Evolutionary conservation across 2,113 vertebrate species (phyloP).

Genomic region (Alces alces): DNA sequence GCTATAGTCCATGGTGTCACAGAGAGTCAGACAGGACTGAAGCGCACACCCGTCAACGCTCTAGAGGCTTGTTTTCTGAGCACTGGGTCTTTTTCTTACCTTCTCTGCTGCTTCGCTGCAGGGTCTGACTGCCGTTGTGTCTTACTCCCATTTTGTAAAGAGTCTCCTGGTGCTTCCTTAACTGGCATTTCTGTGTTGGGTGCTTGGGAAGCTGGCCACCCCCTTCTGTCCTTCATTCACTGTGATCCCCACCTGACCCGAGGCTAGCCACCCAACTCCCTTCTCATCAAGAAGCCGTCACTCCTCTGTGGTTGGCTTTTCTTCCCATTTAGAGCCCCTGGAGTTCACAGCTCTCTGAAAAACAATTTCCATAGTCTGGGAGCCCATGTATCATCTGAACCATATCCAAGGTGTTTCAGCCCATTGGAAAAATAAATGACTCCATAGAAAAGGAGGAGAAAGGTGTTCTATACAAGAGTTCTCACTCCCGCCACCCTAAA

Average conservation of each 20-base stretch:
- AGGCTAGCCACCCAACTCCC: neutral
- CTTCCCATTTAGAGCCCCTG: neutral
- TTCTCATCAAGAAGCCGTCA: neutral
- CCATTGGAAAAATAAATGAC: neutral
- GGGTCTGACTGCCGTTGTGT: neutral
- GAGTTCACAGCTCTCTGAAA: neutral
- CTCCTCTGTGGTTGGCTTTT: neutral
- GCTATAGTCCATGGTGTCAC: neutral
- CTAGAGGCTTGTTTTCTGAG: neutral
- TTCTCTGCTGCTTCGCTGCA: neutral
- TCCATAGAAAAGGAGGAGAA: neutral
- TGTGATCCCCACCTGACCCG: neutral
- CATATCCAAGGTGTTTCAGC: neutral
- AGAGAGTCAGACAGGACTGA: neutral
- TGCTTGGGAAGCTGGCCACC: neutral
- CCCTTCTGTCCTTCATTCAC: neutral
- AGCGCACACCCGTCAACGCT: rapidly evolving
- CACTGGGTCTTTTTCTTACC: neutral
- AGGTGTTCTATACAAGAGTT: neutral
- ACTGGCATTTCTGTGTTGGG: slow-evolving; percentile 26
- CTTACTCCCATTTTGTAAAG: slow-evolving; percentile 1
- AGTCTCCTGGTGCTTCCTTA: neutral
- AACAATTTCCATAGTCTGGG: neutral
- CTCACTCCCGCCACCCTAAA: neutral
- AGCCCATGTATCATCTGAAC: neutral